Conservation (phyloP, 2,888 invertebrate genomes). For the Thysanoteuthis rhombus region DNA sequence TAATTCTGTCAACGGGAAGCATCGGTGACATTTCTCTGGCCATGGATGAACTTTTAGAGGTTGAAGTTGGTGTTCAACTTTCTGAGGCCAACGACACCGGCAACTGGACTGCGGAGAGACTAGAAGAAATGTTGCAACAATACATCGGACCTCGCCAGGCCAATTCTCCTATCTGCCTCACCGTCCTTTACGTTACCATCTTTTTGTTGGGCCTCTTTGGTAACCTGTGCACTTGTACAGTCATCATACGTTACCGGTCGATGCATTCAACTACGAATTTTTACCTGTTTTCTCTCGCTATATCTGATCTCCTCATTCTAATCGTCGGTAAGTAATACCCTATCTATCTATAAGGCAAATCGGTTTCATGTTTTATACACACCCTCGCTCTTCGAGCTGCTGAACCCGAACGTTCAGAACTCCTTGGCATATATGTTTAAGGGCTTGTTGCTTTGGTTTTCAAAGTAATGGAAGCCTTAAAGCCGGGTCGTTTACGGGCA, state of each 20-base stretch:
- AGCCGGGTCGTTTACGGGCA: too few species aligned
- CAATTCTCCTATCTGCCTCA: neutral
- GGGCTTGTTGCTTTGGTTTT: too few species aligned
- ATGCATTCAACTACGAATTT: conserved; percentile 21
- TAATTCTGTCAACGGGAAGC: too few species aligned
- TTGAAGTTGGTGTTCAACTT: too few species aligned
- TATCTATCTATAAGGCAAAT: neutral
- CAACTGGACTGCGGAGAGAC: neutral
- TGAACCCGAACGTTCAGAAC: too few species aligned
- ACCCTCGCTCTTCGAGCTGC: neutral
- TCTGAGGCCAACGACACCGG: neutral
- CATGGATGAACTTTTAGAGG: neutral
- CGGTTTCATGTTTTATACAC: neutral
- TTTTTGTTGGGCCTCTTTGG: neutral
- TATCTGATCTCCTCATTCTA: neutral
- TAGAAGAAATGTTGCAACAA: neutral
- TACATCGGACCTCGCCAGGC: neutral
- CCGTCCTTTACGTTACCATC: neutral
- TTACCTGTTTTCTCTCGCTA: conserved; percentile 17
- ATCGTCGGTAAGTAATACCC: neutral
- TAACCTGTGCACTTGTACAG: neutral
- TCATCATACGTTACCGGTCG: neutral
- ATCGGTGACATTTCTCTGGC: neutral
- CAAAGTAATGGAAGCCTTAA: too few species aligned
- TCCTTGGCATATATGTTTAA: too few species aligned